Conservation (phyloP, 2,797 vertebrate species). For the Apogon talboti region DNA sequence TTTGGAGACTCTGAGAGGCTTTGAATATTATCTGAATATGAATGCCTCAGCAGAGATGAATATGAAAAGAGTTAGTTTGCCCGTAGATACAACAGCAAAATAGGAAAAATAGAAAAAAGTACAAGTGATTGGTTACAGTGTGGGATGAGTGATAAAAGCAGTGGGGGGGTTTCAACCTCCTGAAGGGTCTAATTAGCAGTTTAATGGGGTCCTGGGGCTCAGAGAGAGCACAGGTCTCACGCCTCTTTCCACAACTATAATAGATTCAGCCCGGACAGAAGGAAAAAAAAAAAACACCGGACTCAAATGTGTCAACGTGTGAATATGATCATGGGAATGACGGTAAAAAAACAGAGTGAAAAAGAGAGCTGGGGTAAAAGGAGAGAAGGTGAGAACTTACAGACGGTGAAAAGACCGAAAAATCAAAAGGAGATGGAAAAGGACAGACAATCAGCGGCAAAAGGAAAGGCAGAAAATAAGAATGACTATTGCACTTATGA, state of each 20-base stretch:
- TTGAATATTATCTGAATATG: conserved; percentile 2
- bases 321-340: conserved; percentile 14
- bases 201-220: conserved; percentile 68
- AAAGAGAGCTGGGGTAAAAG: not conserved
- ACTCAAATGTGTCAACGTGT: conserved; percentile 29
- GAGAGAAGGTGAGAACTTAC: conserved; percentile 13
- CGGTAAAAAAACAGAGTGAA: not conserved
- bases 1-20: conserved; percentile 13
- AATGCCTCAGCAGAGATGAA: not conserved
- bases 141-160: conserved; percentile 34
- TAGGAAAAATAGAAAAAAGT: conserved; percentile 5
- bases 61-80: not conserved
- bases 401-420: conserved; percentile 1
- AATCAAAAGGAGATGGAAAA: not conserved
- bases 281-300: conserved; percentile 8
- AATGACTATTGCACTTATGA: conserved; percentile 39
- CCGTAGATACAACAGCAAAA: not conserved
- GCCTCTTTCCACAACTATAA: conserved; percentile 36
- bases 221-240: conserved; percentile 26
- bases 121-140: conserved; percentile 35
- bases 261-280: conserved; percentile 44
- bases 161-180: conserved; percentile 45
- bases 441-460: not conserved
- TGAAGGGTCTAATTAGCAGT: conserved; percentile 71
- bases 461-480: conserved; percentile 18